Evolutionary conservation across 30 jellyfish, hydroid and myxozoan genomes (phyloP).

Genomic region (Turritopsis dohrnii): DNA sequence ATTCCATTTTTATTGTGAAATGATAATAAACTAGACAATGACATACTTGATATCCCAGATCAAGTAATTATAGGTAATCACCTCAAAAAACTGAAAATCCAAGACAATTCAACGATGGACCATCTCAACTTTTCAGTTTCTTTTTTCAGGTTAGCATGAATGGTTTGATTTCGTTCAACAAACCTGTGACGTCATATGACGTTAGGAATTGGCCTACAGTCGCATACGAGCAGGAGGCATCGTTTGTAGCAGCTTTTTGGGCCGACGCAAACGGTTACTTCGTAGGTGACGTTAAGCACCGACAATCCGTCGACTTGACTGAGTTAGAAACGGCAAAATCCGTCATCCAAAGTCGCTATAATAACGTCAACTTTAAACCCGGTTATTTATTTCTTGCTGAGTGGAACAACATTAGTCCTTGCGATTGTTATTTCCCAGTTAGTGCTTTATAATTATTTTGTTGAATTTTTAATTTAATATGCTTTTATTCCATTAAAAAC

Average conservation of each 20-base stretch:
- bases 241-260: conserved; percentile 11
- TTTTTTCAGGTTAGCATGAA: conserved; percentile 3
- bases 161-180: neutral
- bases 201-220: neutral
- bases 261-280: neutral
- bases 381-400: neutral
- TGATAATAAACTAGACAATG: too few species aligned
- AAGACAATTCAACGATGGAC: too few species aligned
- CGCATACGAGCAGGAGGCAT: neutral
- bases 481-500: too few species aligned
- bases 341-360: neutral
- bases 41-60: too few species aligned
- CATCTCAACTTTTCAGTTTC: too few species aligned
- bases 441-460: neutral
- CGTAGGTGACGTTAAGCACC: neutral
- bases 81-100: too few species aligned
- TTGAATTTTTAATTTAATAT: too few species aligned
- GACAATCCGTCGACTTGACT: neutral
- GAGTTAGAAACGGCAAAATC: neutral
- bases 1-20: too few species aligned
- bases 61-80: too few species aligned
- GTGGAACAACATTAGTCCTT: conserved; percentile 17
- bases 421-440: conserved; percentile 16
- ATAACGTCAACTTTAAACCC: neutral
- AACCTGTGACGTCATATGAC: conserved; percentile 12